Conservation (phyloP, 2,888 invertebrate genomes). For the Meiosimyza decipiens region DNA sequence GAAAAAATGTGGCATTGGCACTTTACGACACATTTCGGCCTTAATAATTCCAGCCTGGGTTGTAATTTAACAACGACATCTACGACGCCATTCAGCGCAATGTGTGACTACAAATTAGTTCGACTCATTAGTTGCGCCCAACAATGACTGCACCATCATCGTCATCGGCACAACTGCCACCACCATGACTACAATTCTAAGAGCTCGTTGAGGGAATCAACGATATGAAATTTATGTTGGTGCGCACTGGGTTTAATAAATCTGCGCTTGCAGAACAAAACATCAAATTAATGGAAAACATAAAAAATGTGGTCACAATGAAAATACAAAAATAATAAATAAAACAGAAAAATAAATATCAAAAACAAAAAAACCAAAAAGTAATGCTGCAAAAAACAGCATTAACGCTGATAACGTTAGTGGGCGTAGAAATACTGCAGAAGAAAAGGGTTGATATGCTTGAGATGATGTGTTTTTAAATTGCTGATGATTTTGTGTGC, state of each 20-base stretch:
- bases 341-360: too few species aligned
- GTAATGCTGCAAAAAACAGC: too few species aligned
- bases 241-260: constrained; percentile 23
- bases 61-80: neutral
- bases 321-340: constrained; percentile 2
- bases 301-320: constrained; percentile 4
- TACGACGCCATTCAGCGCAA: neutral
- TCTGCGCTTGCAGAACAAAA: constrained; percentile 6
- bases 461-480: too few species aligned
- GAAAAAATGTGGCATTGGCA: neutral
- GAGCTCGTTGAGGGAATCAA: too few species aligned
- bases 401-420: too few species aligned
- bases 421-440: too few species aligned
- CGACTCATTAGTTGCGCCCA: constrained; percentile 49
- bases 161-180: neutral
- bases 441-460: too few species aligned
- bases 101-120: constrained; percentile 44
- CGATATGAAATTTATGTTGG: neutral
- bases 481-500: too few species aligned
- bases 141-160: neutral
- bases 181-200: too few species aligned
- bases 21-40: constrained; percentile 12
- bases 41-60: neutral
- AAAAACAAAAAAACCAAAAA: too few species aligned
- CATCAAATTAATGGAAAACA: constrained; percentile 26